Conservation (phyloP, 2,113 vertebrate genomes). For the Callithrix jacchus region DNA sequence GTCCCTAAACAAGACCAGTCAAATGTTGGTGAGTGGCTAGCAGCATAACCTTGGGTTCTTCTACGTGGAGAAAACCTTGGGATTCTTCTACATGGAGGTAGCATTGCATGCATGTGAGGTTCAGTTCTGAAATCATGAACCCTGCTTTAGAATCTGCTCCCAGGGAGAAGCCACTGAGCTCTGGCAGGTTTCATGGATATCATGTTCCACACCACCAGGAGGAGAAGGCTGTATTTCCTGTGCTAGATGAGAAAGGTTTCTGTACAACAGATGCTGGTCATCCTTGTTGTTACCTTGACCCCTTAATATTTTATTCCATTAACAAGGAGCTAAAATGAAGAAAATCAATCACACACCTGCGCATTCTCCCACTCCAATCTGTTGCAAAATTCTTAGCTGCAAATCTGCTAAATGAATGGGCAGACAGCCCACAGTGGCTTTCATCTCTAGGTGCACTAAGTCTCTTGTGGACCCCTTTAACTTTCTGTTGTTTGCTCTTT, state of each 20-base stretch:
- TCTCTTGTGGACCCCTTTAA: not conserved
- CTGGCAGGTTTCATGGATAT: not conserved
- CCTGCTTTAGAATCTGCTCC: not conserved
- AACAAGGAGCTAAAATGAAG: constrained; percentile 46
- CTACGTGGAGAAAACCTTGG: not conserved
- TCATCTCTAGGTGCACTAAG: not conserved
- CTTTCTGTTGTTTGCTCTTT: not conserved
- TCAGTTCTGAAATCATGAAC: not conserved
- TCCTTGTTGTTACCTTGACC: constrained; percentile 11
- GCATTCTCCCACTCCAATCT: not conserved
- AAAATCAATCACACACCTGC: not conserved
- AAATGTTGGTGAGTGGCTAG: not conserved
- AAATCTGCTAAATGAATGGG: not conserved
- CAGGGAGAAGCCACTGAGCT: not conserved
- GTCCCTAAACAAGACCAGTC: not conserved
- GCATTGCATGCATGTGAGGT: not conserved
- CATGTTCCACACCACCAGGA: not conserved
- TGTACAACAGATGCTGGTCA: not conserved
- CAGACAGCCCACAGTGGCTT: not conserved
- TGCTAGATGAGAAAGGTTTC: constrained; percentile 2
- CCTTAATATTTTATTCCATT: not conserved
- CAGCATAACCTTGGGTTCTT: not conserved
- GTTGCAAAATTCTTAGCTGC: not conserved
- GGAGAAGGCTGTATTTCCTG: not conserved
- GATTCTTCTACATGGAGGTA: not conserved